Evolutionary conservation across 2,888 invertebrate species (phyloP).

Genomic region (Philereme transversata): DNA sequence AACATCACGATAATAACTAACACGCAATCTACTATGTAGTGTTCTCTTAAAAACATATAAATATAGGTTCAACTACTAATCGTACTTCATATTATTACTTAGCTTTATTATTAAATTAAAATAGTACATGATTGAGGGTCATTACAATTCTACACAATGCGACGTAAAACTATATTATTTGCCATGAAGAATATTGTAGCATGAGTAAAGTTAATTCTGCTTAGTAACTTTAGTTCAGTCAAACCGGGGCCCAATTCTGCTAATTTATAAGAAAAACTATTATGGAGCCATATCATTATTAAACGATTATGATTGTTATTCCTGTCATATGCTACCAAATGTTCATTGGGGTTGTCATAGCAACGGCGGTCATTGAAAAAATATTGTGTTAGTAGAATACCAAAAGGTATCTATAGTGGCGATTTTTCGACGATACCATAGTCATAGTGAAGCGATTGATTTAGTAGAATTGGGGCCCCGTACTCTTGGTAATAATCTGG

Average conservation of each 20-base stretch:
- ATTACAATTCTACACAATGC: conserved; percentile 9
- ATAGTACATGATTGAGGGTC: conserved; percentile 12
- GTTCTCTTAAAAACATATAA: conserved; percentile 1
- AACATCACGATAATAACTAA: conserved; percentile 11
- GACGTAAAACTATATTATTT: conserved; percentile 12
- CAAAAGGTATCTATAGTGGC: too few relatives aligned
- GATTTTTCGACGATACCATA: too few relatives aligned
- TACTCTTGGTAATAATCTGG: conserved; percentile 10
- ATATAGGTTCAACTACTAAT: conserved; percentile 4
- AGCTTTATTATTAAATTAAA: conserved; percentile 23
- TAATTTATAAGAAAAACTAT: too few relatives aligned
- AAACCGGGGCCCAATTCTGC: conserved; percentile 7
- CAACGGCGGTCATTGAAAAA: too few relatives aligned
- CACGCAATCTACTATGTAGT: conserved; percentile 8
- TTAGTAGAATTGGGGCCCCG: too few relatives aligned
- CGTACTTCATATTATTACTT: conserved; percentile 15
- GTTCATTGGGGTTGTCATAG: too few relatives aligned
- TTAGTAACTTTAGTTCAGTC: conserved; percentile 28
- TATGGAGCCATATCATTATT: conserved; percentile 18
- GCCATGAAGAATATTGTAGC: conserved; percentile 6
- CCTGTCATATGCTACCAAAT: too few relatives aligned
- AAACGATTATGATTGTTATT: too few relatives aligned
- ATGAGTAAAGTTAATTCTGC: conserved; percentile 14
- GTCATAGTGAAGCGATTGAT: too few relatives aligned
- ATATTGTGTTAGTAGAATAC: too few relatives aligned